Conservation (phyloP, 2,888 invertebrate species). For the Drosophila conformis region DNA sequence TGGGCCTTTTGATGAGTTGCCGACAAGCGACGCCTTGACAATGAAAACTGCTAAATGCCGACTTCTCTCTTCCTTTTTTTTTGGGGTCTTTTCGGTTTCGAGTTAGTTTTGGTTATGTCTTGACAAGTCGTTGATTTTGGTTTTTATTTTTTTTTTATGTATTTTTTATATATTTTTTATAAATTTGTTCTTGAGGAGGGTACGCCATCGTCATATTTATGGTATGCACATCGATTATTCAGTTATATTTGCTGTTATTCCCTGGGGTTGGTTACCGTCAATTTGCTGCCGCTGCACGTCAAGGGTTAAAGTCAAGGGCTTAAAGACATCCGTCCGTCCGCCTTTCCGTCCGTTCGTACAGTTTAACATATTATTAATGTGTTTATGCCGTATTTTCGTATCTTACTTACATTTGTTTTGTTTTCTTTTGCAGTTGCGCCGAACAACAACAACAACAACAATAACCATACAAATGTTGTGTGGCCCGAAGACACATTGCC, state of each 20-base stretch:
- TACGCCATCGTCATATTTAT: constrained; percentile 58
- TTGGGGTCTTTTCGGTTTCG: constrained; percentile 33
- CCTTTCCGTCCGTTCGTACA: background rate
- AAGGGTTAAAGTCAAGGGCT: constrained; percentile 79
- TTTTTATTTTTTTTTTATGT: constrained; percentile 15
- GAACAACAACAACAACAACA: constrained; percentile 28
- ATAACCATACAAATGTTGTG: constrained; percentile 78
- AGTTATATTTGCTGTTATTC: constrained; percentile 29
- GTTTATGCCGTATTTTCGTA: constrained; percentile 31
- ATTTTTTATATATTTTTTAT: constrained; percentile 27
- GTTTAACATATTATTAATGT: constrained; percentile 56
- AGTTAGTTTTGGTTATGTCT: constrained; percentile 66
- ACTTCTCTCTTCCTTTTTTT: constrained; percentile 33
- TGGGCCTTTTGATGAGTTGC: constrained; percentile 67
- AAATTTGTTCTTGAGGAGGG: constrained; percentile 1
- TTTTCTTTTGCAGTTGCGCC: constrained; percentile 65
- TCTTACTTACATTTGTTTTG: constrained; percentile 32
- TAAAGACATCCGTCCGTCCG: constrained; percentile 43
- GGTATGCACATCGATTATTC: constrained; percentile 62
- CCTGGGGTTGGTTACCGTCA: constrained; percentile 49
- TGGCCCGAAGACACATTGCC: constrained; percentile 70
- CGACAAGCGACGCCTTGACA: constrained; percentile 74
- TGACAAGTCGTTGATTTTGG: constrained; percentile 61
- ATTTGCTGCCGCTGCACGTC: constrained; percentile 11
- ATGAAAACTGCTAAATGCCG: constrained; percentile 76